A percentile compares a stretch with the other conserved stretches of the same genome.
These are phyloP conservation scores for Belgica antarctica DNA, from an alignment of 2,888 invertebrate genomes.

Conservation along the genomic window DNA sequence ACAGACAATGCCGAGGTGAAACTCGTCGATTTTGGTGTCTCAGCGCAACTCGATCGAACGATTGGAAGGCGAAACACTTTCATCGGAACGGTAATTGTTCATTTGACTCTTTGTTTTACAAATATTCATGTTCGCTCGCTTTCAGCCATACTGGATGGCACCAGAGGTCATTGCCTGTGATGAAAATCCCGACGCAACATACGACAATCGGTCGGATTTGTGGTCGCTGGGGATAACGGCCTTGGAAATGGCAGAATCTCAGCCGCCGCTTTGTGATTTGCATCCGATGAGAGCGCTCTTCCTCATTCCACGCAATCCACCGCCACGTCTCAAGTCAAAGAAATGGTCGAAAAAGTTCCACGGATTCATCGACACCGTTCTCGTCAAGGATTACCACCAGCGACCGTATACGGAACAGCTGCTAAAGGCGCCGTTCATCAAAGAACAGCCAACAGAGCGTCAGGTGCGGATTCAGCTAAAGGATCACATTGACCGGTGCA, in stretches of 20 bases:
- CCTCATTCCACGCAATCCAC: slow-evolving; percentile 96
- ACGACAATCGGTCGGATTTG: slow-evolving; percentile 93
- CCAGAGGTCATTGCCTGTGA: slow-evolving; percentile 99
- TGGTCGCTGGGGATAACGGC: slow-evolving; percentile 96
- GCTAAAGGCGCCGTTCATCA: slow-evolving; percentile 94
- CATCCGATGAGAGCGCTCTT: slow-evolving; percentile 99
- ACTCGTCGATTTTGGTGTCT: slow-evolving; percentile 98
- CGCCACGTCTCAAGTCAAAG: slow-evolving; percentile 95
- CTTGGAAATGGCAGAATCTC: slow-evolving; percentile 99
- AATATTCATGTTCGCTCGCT: no score
- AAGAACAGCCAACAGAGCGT: slow-evolving; percentile 97
- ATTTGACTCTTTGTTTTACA: background rate
- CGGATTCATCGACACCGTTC: slow-evolving; percentile 95
- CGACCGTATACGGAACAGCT: slow-evolving; percentile 98
- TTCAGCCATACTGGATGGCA: slow-evolving; percentile 99
- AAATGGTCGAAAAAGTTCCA: slow-evolving; percentile 99
- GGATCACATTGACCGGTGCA: slow-evolving; percentile 96
- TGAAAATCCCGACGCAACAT: slow-evolving; percentile 99
- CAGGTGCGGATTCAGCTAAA: slow-evolving; percentile 98
- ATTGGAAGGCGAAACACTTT: slow-evolving; percentile 98
- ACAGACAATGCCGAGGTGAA: slow-evolving; percentile 99
- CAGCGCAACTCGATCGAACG: slow-evolving; percentile 97
- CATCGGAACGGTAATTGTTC: slow-evolving; percentile 59
- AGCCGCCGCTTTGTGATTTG: slow-evolving; percentile 97
- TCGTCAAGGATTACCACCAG: slow-evolving; percentile 98